Conservation (phyloP, 2,113 vertebrate species). For the Rhizomys pruinosus region DNA sequence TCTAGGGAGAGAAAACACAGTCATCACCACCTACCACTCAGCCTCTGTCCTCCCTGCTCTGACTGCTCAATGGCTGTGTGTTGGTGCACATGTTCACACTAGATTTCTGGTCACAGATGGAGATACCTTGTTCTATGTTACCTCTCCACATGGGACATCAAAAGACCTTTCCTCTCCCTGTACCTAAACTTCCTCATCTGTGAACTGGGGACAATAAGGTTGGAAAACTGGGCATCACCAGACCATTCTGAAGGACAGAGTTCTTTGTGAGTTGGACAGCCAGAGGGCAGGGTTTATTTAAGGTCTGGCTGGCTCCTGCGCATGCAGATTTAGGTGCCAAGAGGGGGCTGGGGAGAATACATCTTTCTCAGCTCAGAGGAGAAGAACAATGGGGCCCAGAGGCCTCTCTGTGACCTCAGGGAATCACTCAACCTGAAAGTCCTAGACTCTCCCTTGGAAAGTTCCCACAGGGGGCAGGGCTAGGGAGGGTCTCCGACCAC, state of each 20-base stretch:
- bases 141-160: neutral
- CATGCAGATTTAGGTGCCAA: neutral
- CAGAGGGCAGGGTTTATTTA: neutral
- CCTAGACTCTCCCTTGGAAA: neutral
- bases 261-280: constrained; percentile 24
- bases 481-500: neutral
- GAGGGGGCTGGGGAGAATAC: neutral
- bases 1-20: neutral
- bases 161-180: neutral
- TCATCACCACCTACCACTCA: neutral
- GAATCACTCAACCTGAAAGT: constrained; percentile 50
- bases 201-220: neutral
- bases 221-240: neutral
- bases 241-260: neutral
- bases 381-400: constrained; percentile 67
- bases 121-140: neutral
- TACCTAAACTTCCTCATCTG: constrained; percentile 36
- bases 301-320: neutral
- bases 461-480: neutral
- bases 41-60: neutral
- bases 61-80: too few species aligned
- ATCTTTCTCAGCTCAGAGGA: constrained; percentile 43
- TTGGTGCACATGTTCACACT: neutral
- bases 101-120: neutral
- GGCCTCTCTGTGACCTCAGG: constrained; percentile 40